Evolutionary conservation across 2,113 vertebrate genomes (phyloP).

Genomic region (Chaenogobius annularis): DNA sequence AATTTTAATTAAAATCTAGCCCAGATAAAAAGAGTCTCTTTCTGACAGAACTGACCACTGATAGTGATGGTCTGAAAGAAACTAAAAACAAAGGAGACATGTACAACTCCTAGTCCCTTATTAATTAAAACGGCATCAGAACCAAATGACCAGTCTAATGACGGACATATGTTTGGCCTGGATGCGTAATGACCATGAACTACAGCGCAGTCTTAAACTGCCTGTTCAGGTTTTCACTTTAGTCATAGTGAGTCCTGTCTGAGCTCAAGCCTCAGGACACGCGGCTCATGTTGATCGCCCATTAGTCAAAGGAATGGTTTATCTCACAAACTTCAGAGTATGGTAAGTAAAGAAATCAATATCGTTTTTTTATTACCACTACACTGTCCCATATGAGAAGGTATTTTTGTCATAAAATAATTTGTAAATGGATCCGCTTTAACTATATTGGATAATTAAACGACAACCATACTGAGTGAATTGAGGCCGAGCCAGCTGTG

Average conservation of each 20-base stretch:
- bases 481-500: conserved; percentile 40
- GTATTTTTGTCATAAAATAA: conserved; percentile 33
- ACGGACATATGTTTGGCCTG: conserved; percentile 11
- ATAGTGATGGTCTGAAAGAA: conserved; percentile 32
- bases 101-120: background rate
- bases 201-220: conserved; percentile 11
- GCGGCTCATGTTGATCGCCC: conserved; percentile 30
- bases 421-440: conserved; percentile 38
- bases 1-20: background rate
- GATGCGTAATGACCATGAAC: conserved; percentile 19
- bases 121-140: conserved; percentile 5
- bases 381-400: conserved; percentile 45
- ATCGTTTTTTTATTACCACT: conserved; percentile 52
- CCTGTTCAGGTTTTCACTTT: conserved; percentile 4
- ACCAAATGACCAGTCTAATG: conserved; percentile 14
- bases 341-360: conserved; percentile 45
- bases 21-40: conserved; percentile 15
- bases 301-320: conserved; percentile 59
- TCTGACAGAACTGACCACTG: conserved; percentile 12
- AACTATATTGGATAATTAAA: conserved; percentile 27
- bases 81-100: conserved; percentile 22
- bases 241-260: conserved; percentile 15
- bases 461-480: conserved; percentile 25
- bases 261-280: conserved; percentile 37
- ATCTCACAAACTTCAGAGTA: conserved; percentile 53